Percentiles rank a stretch among this genome's conserved stretches.
phyloP scores from a whole-genome alignment of 2,888 invertebrate genomes.

The Slavum lentiscoides region DNA sequence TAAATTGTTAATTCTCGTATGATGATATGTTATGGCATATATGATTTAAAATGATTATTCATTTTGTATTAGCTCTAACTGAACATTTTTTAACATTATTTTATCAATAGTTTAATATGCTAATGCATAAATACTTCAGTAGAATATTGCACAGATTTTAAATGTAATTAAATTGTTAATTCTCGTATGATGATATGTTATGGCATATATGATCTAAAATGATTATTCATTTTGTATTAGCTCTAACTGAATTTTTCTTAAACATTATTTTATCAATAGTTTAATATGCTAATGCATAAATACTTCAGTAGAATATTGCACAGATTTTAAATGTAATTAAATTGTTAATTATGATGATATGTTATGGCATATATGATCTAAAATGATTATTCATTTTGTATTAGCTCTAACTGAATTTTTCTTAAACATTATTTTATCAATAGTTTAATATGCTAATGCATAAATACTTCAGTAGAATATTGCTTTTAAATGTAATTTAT shows the following conservation, averaged over 20 bases:
- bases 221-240: slow-evolving; percentile 43
- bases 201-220: slow-evolving; percentile 21
- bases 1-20: not conserved
- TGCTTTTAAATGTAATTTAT: not conserved
- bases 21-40: slow-evolving; percentile 18
- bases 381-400: slow-evolving; percentile 44
- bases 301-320: too few species aligned
- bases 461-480: not conserved
- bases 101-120: not conserved
- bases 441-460: not conserved
- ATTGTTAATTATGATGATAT: slow-evolving; percentile 10
- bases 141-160: not conserved
- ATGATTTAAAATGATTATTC: slow-evolving; percentile 38
- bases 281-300: not conserved
- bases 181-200: not conserved
- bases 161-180: not conserved
- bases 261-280: not conserved
- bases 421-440: not conserved
- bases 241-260: slow-evolving; percentile 31
- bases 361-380: slow-evolving; percentile 16
- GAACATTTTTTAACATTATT: not conserved
- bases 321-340: not conserved
- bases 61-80: slow-evolving; percentile 46
- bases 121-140: not conserved
- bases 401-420: slow-evolving; percentile 35